Percentiles rank a stretch among this genome's conserved stretches.
Evolutionary conservation across 2,113 vertebrate genomes (phyloP).

Genomic region (Sardina pilchardus): DNA sequence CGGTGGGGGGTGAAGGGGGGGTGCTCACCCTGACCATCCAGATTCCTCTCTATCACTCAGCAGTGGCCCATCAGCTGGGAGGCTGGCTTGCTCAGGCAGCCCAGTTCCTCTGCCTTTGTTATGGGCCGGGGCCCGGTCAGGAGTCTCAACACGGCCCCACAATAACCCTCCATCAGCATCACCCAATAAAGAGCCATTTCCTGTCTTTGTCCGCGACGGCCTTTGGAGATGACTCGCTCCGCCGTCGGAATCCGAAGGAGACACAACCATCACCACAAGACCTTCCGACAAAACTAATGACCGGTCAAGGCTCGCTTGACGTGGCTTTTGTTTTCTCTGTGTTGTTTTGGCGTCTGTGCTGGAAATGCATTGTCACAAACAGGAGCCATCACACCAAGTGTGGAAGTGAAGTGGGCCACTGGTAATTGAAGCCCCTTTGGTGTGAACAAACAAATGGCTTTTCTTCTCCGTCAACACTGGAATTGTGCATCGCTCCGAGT

Average conservation of each 20-base stretch:
- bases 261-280: neutral
- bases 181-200: neutral
- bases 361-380: neutral
- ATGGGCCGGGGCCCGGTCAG: neutral
- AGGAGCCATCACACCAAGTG: neutral
- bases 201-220: neutral
- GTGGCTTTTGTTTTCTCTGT: neutral
- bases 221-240: neutral
- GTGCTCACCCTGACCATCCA: neutral
- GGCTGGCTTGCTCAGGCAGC: neutral
- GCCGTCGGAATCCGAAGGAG: neutral
- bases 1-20: too few species aligned
- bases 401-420: neutral
- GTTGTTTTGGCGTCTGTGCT: neutral
- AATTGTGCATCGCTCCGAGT: neutral
- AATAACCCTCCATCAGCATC: neutral
- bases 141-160: neutral
- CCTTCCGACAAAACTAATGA: neutral
- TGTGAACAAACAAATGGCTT: neutral
- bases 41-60: neutral
- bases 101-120: too few species aligned
- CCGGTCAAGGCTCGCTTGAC: neutral
- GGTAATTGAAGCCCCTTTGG: neutral
- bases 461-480: neutral
- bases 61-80: neutral